Evolutionary conservation across 2,113 vertebrate genomes (phyloP), one percentile per base, ranked within the genome.

Genomic region (Anolis carolinensis): DNA sequence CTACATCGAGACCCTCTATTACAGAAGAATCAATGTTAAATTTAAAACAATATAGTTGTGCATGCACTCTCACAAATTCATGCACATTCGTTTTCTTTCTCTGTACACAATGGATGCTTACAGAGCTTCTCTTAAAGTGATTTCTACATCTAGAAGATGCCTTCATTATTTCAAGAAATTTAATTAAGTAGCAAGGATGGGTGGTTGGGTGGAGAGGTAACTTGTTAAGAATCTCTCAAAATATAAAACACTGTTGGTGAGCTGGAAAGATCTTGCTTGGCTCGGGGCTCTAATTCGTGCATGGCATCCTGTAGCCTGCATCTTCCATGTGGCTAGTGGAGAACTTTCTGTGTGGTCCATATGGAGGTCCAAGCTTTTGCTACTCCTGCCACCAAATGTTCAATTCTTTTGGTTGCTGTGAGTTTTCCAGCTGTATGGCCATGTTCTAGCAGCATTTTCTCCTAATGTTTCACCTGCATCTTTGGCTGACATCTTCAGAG

Each of bases 91-190:
- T 4, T 48, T 82, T 9, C 36, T 0, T 44, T 2, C 34, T n/a
- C 25, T 82, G 85, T 1, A 67, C 23, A 86, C 84, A 87, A 55
- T 18, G 32, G 44, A 5, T n/a, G 52, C 25, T 23, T 70, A 34
- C 5, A 39, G 4, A 2, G n/a, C 1, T 1, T 30, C 0, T 48
- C 62, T 2, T 85, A 78, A 76, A 79, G 0, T 0, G 48, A 0
- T 1, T 83, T 84, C 27, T 68, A 82, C 0, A 87, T 77, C 1
- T 36, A 2, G 8, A 74, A 16, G 16, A n/a, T 14, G 21, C 11
- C 32, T 30, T 65, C 59, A 65, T 44, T 80, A 23, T 44, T 80
- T 63, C 36, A 67, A 67, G 13, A 34, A 65, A 80, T 80, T 25
- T 67, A 23, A 80, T 44, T 80, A 65, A 80, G 23, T 70, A 50